These are phyloP conservation scores for Arge pagana DNA, from an alignment of 2,888 invertebrate genomes.

Conservation along the genomic window DNA sequence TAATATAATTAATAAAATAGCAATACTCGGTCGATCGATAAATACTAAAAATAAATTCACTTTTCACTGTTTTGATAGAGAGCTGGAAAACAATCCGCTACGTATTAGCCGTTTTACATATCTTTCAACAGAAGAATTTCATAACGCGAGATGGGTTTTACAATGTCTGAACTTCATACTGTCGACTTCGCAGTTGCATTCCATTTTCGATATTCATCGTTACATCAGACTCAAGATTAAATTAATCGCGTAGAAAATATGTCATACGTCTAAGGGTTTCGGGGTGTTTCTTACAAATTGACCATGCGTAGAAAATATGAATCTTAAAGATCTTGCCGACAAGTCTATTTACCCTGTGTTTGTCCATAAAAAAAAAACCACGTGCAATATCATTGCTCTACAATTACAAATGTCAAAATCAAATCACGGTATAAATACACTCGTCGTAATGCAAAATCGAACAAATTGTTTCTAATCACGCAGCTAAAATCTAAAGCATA, in stretches of 20 bases:
- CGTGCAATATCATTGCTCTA: too few species aligned
- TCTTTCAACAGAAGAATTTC: slow-evolving; percentile 23
- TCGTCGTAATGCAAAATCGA: slow-evolving; percentile 17
- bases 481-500: slow-evolving; percentile 15
- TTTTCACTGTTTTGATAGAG: slow-evolving; percentile 52
- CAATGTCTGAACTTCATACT: slow-evolving; percentile 11
- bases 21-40: slow-evolving; percentile 51
- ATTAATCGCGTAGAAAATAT: too few species aligned
- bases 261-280: too few species aligned
- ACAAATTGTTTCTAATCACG: slow-evolving; percentile 6
- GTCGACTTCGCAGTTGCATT: slow-evolving; percentile 1
- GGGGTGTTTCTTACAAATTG: slow-evolving; percentile 11
- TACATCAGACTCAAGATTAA: too few species aligned
- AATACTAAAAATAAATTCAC: slow-evolving; percentile 51
- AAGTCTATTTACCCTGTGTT: slow-evolving; percentile 9
- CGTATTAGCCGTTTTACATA: slow-evolving; percentile 23
- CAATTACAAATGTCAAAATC: slow-evolving; percentile 16
- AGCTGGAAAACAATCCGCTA: slow-evolving; percentile 48
- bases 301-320: slow-evolving; percentile 7
- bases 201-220: too few species aligned
- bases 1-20: slow-evolving; percentile 50
- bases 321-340: slow-evolving; percentile 15
- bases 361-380: background rate
- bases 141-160: slow-evolving; percentile 31
- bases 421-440: slow-evolving; percentile 13